These are phyloP conservation scores for Fragum whitleyi DNA, from an alignment of 2,888 invertebrate species.

Conservation along the genomic window DNA sequence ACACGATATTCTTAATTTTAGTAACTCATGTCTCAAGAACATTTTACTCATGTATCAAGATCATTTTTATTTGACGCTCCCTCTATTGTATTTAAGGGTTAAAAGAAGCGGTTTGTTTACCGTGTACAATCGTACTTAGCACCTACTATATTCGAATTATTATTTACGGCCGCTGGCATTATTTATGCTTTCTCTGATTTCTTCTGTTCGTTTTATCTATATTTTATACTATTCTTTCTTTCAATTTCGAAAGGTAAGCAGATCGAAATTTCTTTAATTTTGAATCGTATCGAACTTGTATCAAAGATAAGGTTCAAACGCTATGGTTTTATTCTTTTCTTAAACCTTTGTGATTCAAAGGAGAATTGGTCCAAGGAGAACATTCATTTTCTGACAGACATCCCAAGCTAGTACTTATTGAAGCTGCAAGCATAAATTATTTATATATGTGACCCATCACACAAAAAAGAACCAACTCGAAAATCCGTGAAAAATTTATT, in stretches of 20 bases:
- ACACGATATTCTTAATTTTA: no score
- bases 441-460: no score
- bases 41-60: no score
- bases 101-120: conserved; percentile 13
- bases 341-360: neutral
- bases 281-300: neutral
- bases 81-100: neutral
- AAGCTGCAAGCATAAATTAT: no score
- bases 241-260: neutral
- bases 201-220: neutral
- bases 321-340: neutral
- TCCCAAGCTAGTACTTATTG: neutral
- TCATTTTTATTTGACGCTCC: no score
- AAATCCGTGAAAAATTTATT: no score
- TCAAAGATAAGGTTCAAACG: neutral
- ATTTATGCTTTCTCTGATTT: conserved; percentile 2
- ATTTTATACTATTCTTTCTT: neutral
- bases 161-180: conserved; percentile 5
- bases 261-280: neutral
- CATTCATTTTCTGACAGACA: neutral
- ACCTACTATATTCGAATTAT: conserved; percentile 8
- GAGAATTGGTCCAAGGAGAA: neutral
- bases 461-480: no score
- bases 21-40: no score
- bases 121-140: conserved; percentile 1